These are phyloP conservation scores for Prosopocoilus inquinatus DNA, from an alignment of 2,888 invertebrate genomes.

Conservation along the genomic window DNA sequence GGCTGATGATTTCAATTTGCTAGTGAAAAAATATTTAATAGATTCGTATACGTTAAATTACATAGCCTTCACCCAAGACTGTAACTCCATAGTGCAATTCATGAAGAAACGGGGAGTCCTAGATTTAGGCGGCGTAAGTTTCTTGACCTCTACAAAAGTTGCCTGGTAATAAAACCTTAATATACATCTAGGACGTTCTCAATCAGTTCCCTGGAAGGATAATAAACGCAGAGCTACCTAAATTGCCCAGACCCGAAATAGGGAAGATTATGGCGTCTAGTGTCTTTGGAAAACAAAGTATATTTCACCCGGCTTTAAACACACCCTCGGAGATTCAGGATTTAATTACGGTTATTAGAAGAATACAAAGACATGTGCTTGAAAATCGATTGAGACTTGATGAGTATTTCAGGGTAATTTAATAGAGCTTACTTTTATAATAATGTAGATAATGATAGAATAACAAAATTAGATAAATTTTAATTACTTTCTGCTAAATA, in stretches of 20 bases:
- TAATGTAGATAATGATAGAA: no score
- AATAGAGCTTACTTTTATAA: no score
- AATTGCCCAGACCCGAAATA: constrained; percentile 66
- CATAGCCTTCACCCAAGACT: constrained; percentile 67
- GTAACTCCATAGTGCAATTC: constrained; percentile 66
- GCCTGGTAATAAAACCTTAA: not conserved
- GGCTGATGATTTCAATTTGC: constrained; percentile 68
- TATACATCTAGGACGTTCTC: constrained; percentile 53
- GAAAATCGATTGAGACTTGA: constrained; percentile 64
- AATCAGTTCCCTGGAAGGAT: constrained; percentile 62
- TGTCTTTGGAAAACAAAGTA: constrained; percentile 55
- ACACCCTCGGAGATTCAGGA: constrained; percentile 53
- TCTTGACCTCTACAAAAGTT: constrained; percentile 2
- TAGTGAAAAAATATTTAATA: constrained; percentile 73
- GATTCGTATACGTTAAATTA: constrained; percentile 77
- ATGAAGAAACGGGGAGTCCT: constrained; percentile 55
- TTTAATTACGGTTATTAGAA: constrained; percentile 58
- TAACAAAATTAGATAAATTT: no score
- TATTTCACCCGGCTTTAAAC: constrained; percentile 61
- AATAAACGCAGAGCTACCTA: constrained; percentile 67
- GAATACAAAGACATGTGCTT: constrained; percentile 67
- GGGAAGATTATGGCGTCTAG: constrained; percentile 54
- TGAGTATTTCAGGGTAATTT: constrained; percentile 65
- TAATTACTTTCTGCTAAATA: no score
- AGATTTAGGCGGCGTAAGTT: constrained; percentile 57